phyloP scores from a whole-genome alignment of 2,888 invertebrate genomes.

The Cryptosula pallasiana region DNA sequence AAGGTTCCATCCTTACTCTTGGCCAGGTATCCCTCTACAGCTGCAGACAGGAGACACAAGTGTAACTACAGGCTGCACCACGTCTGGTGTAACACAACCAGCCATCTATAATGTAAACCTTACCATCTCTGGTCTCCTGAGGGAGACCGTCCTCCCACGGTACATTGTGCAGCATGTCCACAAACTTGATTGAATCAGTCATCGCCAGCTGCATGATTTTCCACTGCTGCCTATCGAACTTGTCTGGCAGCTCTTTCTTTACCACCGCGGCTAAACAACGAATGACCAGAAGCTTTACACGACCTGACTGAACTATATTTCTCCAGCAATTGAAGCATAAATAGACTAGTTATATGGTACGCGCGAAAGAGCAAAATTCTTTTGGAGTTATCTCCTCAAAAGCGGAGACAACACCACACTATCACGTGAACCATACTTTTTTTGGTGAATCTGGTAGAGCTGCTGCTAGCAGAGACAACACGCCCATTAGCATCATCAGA shows the following conservation, averaged over 20 bases:
- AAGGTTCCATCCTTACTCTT: conserved; percentile 47
- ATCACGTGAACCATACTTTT: not conserved
- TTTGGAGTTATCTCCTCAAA: too few relatives aligned
- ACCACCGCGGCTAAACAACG: not conserved
- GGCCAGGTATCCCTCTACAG: conserved; percentile 51
- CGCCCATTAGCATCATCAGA: conserved; percentile 41
- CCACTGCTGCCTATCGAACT: conserved; percentile 46
- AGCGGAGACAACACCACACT: not conserved
- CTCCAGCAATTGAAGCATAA: too few relatives aligned
- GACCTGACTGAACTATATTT: too few relatives aligned
- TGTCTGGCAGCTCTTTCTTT: conserved; percentile 26
- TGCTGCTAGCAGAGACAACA: conserved; percentile 46
- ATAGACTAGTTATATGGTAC: too few relatives aligned
- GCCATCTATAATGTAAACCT: too few relatives aligned
- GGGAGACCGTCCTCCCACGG: conserved; percentile 52
- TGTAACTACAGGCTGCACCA: too few relatives aligned
- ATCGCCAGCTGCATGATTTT: conserved; percentile 49
- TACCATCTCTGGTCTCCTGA: conserved; percentile 45
- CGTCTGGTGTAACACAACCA: too few relatives aligned
- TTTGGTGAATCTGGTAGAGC: conserved; percentile 38
- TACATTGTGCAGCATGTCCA: conserved; percentile 53
- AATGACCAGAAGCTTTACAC: too few relatives aligned
- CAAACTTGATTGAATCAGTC: conserved; percentile 50
- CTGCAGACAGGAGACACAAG: too few relatives aligned
- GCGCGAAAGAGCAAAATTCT: too few relatives aligned